Evolutionary conservation across 2,888 invertebrate genomes (phyloP).

Genomic region (Platycheirus rosarum): DNA sequence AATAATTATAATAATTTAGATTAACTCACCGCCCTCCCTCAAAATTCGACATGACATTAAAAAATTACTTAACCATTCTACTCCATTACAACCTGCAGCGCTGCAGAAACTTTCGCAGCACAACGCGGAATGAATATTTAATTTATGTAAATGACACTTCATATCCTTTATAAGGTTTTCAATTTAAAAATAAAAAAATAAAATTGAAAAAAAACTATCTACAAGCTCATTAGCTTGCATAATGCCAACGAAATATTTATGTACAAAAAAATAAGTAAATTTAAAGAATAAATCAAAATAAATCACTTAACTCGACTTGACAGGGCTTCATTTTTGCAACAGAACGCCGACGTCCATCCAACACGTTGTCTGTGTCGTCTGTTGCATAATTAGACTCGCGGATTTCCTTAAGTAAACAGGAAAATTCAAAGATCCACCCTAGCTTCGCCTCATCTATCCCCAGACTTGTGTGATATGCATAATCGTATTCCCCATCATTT

Average conservation of each 20-base stretch:
- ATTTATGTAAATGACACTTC: conserved; percentile 24
- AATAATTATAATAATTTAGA: too few relatives aligned
- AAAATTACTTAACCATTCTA: neutral
- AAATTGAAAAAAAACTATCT: conserved; percentile 3
- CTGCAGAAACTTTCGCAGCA: neutral
- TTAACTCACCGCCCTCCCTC: too few relatives aligned
- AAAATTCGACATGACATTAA: too few relatives aligned
- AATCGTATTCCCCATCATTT: conserved; percentile 59
- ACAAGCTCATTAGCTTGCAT: conserved; percentile 58
- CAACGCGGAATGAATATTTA: conserved; percentile 30
- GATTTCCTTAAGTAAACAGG: conserved; percentile 68
- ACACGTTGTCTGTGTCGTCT: conserved; percentile 34
- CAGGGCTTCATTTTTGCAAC: conserved; percentile 24
- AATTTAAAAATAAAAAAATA: too few relatives aligned
- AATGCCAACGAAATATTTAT: conserved; percentile 31
- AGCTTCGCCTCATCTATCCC: conserved; percentile 10
- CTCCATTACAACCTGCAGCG: conserved; percentile 13
- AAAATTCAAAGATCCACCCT: conserved; percentile 59
- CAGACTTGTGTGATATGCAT: conserved; percentile 60
- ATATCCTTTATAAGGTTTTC: conserved; percentile 11
- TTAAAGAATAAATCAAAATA: conserved; percentile 69
- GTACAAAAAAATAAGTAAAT: conserved; percentile 22
- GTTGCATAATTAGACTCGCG: conserved; percentile 65
- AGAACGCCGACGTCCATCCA: conserved; percentile 19
- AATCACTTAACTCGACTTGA: conserved; percentile 48